Evolutionary conservation across 1,140 invertebrate species (phyloP).

Genomic region (Caenorhabditis remanei): DNA sequence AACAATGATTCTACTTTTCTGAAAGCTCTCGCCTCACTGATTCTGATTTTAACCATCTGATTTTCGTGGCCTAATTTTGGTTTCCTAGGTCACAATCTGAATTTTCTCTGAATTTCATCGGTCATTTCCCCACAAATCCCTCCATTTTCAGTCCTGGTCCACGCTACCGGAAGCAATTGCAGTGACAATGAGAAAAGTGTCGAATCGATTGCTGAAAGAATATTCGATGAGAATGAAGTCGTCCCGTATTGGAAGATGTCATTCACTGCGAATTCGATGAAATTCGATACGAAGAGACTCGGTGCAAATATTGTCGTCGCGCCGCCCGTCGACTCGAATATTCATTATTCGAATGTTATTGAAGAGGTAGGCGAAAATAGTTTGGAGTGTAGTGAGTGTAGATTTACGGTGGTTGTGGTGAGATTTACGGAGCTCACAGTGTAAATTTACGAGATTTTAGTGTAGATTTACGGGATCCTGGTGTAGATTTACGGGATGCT

Average conservation of each 20-base stretch:
- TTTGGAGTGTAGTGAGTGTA: too few species aligned
- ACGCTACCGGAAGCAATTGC: constrained; percentile 50
- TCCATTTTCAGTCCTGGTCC: constrained; percentile 61
- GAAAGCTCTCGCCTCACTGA: too few species aligned
- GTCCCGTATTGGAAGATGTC: constrained; percentile 44
- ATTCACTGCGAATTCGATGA: constrained; percentile 37
- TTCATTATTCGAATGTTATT: constrained; percentile 56
- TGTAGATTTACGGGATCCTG: too few species aligned
- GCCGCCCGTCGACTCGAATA: constrained; percentile 44
- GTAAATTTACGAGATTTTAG: too few species aligned
- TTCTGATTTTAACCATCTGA: too few species aligned
- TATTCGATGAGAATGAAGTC: constrained; percentile 13
- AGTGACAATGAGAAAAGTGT: background rate
- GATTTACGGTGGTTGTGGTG: too few species aligned
- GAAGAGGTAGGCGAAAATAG: background rate
- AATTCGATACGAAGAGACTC: background rate
- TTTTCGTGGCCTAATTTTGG: constrained; percentile 26
- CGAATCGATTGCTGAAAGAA: background rate
- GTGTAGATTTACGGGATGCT: too few species aligned
- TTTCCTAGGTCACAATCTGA: constrained; percentile 64
- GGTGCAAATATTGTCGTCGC: constrained; percentile 57
- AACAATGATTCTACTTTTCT: too few species aligned
- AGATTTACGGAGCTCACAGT: too few species aligned
- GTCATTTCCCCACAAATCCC: background rate
- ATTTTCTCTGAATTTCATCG: too few species aligned